Base-by-base conservation (phyloP, 2,888 invertebrate genomes). In the Cryptocheilus praepositus region DNA sequence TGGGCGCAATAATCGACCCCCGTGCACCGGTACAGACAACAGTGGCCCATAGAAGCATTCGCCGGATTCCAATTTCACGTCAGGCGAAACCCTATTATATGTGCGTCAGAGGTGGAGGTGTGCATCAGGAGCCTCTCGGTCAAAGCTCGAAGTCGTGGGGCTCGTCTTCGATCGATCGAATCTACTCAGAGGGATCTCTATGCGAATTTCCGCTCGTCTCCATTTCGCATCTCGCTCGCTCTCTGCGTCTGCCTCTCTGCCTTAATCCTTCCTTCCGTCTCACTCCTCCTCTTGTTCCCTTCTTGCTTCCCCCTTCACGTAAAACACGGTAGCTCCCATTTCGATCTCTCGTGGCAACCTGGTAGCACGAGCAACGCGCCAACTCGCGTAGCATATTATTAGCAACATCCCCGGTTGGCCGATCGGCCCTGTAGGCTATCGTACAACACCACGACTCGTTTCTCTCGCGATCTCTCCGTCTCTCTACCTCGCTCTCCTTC, bases 381-480 rank as follows among this genome's bases (percentile, higher is more conserved):
- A 70, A 76, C 82, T 78, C 71, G 76, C 76, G 63, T 72, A 83
- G 76, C 80, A 78, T 83, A 82, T 81, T 83, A 81, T 81, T 81
- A 83, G 71, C 83, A 78, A 65, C 78, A 76, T 80, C 81, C 80
- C 70, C 61, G 76, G 55, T 61, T 55, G 70, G 58, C 68, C 70
- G 71, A 75, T 74, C 80, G 73, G 54, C 66, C 72, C 75, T 68
- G 64, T 76, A 64, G 75, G 73, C 81, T 81, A 80, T 82, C 70
- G 76, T 83, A 61, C 74, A 67, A 64, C 69, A 67, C 67, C 51
- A n/a, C 61, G 70, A 43, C 46, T 57, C 64, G 54, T 44, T 57
- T 28, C 57, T 52, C 56, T 60, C 64, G 28, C 66, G 65, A 58
- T 61, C 70, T 58, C 70, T 58, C 44, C 45, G 61, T 49, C 54